A percentile compares a stretch with the other conserved stretches of the same genome.
Evolutionary conservation across 2,797 vertebrate species (phyloP).

Genomic region (Spinibarbus caldwelli): DNA sequence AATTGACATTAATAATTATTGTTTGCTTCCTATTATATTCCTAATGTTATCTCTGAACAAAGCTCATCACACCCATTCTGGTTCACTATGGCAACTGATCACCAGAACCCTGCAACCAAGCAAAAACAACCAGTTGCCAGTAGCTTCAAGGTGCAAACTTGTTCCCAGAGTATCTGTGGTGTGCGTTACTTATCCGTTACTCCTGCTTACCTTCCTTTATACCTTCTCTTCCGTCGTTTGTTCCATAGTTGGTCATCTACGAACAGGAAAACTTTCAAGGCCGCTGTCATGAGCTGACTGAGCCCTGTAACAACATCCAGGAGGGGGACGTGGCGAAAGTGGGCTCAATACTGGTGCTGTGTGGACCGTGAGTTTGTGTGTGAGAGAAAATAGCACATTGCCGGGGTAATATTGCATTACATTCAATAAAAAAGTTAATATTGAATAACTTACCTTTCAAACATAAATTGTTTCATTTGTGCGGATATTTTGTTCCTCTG

Average conservation of each 20-base stretch:
- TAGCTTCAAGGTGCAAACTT: constrained; percentile 77
- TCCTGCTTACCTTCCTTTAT: background rate
- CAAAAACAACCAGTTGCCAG: constrained; percentile 88
- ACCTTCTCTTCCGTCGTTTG: background rate
- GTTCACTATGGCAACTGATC: constrained; percentile 93
- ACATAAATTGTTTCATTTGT: background rate
- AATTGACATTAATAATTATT: background rate
- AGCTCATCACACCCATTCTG: constrained; percentile 66
- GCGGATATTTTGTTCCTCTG: background rate
- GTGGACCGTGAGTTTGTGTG: constrained; percentile 89
- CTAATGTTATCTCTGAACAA: constrained; percentile 36
- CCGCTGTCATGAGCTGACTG: constrained; percentile 90
- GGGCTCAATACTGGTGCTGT: constrained; percentile 93
- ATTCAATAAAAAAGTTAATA: background rate
- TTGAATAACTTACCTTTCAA: background rate
- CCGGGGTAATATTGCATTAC: constrained; percentile 9
- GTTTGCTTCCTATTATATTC: constrained; percentile 45
- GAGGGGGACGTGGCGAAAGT: constrained; percentile 94
- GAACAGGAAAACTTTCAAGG: constrained; percentile 99
- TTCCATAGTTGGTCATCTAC: constrained; percentile 88
- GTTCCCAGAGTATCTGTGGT: background rate
- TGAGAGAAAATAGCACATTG: background rate
- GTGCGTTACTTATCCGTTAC: background rate
- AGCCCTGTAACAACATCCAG: constrained; percentile 91
- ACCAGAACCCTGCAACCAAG: constrained; percentile 90